Percentiles rank a stretch among this genome's conserved stretches.
phyloP scores from a whole-genome alignment of 2,113 vertebrate species.

The Oceanites oceanicus region DNA sequence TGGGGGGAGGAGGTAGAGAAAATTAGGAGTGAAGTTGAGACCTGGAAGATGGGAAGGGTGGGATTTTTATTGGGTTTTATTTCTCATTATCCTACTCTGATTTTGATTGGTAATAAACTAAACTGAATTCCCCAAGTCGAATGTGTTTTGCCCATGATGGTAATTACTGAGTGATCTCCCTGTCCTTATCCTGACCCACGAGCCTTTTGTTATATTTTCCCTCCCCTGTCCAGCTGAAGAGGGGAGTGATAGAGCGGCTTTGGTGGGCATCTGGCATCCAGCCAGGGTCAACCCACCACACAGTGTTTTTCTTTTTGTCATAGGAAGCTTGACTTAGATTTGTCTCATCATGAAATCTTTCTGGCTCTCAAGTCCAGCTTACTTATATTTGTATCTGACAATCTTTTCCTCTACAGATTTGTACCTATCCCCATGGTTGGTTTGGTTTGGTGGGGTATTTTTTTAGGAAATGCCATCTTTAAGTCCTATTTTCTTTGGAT shows the following conservation, averaged over 20 bases:
- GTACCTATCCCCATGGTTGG: neutral
- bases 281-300: neutral
- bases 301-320: neutral
- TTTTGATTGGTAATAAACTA: neutral
- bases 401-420: neutral
- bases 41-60: neutral
- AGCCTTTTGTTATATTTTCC: neutral
- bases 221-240: neutral
- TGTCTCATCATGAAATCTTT: neutral
- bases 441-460: neutral
- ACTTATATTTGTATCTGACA: neutral
- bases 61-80: neutral
- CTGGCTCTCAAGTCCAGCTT: neutral
- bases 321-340: neutral
- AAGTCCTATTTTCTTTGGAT: neutral
- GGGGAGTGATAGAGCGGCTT: no score
- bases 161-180: neutral
- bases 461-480: neutral
- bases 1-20: no score
- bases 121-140: neutral
- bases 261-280: neutral
- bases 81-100: neutral
- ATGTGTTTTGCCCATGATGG: neutral
- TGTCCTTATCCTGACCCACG: neutral
- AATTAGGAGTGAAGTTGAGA: no score